Evolutionary conservation across 2,113 vertebrate genomes (phyloP).

Genomic region (Rafetus swinhoei): DNA sequence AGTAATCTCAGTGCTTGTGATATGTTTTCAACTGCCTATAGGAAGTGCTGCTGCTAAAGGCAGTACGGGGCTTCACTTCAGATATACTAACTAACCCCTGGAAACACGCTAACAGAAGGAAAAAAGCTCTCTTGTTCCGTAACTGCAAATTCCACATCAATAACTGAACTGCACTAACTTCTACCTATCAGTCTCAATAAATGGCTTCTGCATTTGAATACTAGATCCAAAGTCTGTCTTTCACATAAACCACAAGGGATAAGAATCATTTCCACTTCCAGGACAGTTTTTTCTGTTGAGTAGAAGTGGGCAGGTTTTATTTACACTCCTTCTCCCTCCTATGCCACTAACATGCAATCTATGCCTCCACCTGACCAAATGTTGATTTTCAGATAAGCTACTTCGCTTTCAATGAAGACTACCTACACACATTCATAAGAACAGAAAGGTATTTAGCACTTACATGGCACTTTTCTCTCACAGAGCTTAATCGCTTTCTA

Average conservation of each 20-base stretch:
- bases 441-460: neutral
- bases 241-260: neutral
- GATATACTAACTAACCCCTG: neutral
- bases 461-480: neutral
- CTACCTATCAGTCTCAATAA: neutral
- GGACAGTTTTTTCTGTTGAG: neutral
- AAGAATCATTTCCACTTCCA: slow-evolving; percentile 1
- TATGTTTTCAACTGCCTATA: neutral
- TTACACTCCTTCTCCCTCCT: neutral
- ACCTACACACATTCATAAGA: neutral
- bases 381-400: slow-evolving; percentile 19
- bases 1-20: neutral
- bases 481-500: accelerated
- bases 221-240: accelerated
- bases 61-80: neutral
- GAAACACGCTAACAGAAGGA: neutral
- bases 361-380: neutral
- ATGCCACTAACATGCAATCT: neutral
- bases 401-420: neutral
- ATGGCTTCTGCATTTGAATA: neutral
- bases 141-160: slow-evolving; percentile 10
- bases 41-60: neutral
- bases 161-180: neutral
- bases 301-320: neutral
- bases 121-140: accelerated